Evolutionary conservation across 2,797 vertebrate species (phyloP), one percentile per base, ranked within the genome.

Genomic region (Darevskia mixta): DNA sequence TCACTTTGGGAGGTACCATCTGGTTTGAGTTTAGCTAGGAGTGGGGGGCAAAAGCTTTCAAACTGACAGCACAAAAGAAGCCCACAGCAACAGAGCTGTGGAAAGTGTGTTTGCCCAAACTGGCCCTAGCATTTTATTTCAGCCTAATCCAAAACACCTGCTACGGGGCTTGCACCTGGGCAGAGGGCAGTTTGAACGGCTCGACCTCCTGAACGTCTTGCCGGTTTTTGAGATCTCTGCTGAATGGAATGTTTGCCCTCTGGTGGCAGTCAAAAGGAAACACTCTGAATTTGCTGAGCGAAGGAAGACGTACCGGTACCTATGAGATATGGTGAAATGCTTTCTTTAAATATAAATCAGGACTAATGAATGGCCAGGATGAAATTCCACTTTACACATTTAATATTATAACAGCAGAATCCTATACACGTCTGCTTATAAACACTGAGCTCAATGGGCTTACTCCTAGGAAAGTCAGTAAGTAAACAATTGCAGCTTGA

Each of bases 1-100:
- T 94, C 86, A 64, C 72, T 87, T 91, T 83, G 61, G 79, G 83
- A 93, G 84, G 79, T 91, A 78, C n/a, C 89, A 89, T 92, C 86
- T 95, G 91, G 90, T 85, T 94, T 86, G 25, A 87, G 35, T 94
- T 93, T 92, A 55, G 29, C 49, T 69, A 41, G 81, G 11, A 72
- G 23, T 80, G 13, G 0, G 0, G 81, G 49, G 25, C 9, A 87
- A 78, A 67, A 79, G 0, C 85, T 49, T 93, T 87, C 79, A 88
- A 69, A n/a, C 29, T n/a, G 66, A 20, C 0, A 1, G 66, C 71
- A 43, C 45, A 78, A 55, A 90, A 88, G 13, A 29, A 90, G 2
- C 64, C 76, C 64, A 58, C 66, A 91, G 32, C 75, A 81, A 5
- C 38, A 67, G 79, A 67, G 9, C 3, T 45, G 13, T 17, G 27